phyloP scores from a whole-genome alignment of 2,113 vertebrate genomes.

The Anarrhichthys ocellatus region DNA sequence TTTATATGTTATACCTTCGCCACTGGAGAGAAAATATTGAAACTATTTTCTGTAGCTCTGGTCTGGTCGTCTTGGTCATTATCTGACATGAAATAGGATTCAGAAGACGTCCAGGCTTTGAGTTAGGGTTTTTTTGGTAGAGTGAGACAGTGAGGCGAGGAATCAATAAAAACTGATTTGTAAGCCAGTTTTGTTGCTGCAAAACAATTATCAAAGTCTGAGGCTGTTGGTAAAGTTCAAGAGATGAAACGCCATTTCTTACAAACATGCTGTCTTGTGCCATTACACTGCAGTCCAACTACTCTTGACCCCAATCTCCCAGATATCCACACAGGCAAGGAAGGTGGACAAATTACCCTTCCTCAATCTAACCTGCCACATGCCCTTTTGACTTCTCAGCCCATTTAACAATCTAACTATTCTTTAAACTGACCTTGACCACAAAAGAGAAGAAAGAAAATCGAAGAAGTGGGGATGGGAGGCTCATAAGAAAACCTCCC shows the following conservation, averaged over 20 bases:
- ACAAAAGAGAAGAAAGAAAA: conserved; percentile 26
- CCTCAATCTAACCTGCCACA: conserved; percentile 34
- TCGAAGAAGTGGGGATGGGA: conserved; percentile 14
- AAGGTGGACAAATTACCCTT: conserved; percentile 5
- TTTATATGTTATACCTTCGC: conserved; percentile 7
- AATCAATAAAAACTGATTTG: conserved; percentile 68
- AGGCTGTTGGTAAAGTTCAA: conserved; percentile 55
- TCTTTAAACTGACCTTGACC: conserved; percentile 73
- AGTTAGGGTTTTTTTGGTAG: conserved; percentile 10
- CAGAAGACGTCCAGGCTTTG: conserved; percentile 27
- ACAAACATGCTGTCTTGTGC: conserved; percentile 39
- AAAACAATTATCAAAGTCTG: conserved; percentile 65
- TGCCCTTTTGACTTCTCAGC: conserved; percentile 41
- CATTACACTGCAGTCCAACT: conserved; percentile 57
- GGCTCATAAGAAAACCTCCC: conserved; percentile 49
- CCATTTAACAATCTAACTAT: conserved; percentile 53
- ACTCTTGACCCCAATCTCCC: conserved; percentile 77
- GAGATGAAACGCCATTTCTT: conserved; percentile 57
- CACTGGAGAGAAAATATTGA: not conserved
- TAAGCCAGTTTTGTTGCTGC: conserved; percentile 32
- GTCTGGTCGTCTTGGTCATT: conserved; percentile 5
- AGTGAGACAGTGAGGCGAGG: conserved; percentile 31
- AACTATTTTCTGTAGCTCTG: conserved; percentile 9
- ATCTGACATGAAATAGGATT: conserved; percentile 47
- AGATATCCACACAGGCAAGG: conserved; percentile 43